Evolutionary conservation across 2,113 vertebrate genomes (phyloP).

Genomic region (Gymnorhina tibicen): DNA sequence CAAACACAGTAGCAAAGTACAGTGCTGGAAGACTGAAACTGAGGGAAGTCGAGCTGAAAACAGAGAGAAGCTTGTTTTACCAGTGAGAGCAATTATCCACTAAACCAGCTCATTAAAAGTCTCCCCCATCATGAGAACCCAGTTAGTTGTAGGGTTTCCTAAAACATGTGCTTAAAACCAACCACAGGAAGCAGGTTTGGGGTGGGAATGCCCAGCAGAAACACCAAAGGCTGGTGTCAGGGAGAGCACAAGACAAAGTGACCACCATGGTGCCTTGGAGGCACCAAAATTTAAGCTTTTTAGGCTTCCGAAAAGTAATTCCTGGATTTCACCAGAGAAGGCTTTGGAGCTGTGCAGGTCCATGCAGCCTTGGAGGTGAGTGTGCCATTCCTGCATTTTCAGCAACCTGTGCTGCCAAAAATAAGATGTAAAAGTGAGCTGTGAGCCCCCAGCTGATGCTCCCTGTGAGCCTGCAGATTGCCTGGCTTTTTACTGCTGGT

Average conservation of each 20-base stretch:
- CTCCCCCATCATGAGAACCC: neutral
- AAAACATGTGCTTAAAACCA: neutral
- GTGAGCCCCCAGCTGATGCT: rapidly evolving
- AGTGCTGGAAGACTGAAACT: neutral
- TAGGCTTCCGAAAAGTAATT: neutral
- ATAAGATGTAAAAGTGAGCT: neutral
- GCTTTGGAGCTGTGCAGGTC: neutral
- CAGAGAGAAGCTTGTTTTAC: neutral
- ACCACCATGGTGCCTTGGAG: neutral
- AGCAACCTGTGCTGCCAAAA: neutral
- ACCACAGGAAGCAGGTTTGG: neutral
- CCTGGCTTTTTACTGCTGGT: neutral
- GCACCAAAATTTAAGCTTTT: neutral
- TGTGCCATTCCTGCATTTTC: rapidly evolving
- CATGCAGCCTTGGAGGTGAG: neutral
- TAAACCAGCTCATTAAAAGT: neutral
- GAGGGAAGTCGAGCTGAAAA: neutral
- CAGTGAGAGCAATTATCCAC: neutral
- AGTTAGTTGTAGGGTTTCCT: neutral
- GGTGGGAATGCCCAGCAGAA: neutral
- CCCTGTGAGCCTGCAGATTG: neutral
- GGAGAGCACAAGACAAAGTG: neutral
- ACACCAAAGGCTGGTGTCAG: neutral
- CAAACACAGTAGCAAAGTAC: neutral
- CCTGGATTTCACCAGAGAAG: neutral